Base-by-base conservation (phyloP, 2,113 vertebrate genomes). In the Pyrgilauda ruficollis region DNA sequence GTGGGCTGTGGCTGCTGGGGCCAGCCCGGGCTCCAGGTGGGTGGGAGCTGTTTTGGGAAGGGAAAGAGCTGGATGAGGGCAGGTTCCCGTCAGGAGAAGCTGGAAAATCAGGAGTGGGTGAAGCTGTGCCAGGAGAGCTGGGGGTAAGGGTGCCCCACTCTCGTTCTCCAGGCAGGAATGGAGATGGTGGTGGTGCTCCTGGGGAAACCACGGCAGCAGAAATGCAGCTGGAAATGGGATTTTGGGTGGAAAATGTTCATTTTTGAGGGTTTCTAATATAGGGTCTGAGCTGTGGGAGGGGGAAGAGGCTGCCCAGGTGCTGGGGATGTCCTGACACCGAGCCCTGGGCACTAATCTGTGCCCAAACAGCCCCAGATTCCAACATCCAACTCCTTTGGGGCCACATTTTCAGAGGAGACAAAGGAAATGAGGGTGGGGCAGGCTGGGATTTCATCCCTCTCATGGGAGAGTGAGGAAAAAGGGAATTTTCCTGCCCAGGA, bases 161-260 rank as follows among this genome's bases (percentile, higher is more conserved):
- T 13, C 10, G 39, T 27, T 84, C 33, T 35, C 67, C 26, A 43
- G 7, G 49, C 23, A 8, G 44, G 59, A 55, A 50, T 16, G 27
- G 28, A 44, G 61, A 3, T 0, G 6, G 15, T 6, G 1, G 0
- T 2, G 4, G 12, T 0, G 0, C 30, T 41, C 49, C 62, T 1
- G 3, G 41, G 4, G 63, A n/a, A 56, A 7, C 10, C 5, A 9
- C 17, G 3, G 20, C 53, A 20, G 47, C 28, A 31, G 15, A 87
- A 78, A 26, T 2, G 22, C 43, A 16, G n/a, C 73, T 61, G 81
- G 39, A n/a, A 41, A 2, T 1, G 7, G 13, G 13, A 35, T 63
- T 89, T 61, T 21, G 37, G 43, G 52, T 50, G 66, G 68, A 11
- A 83, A 75, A 52, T 0, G 9, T 24, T 31, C 2, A 8, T 15